A percentile compares a stretch with the other conserved stretches of the same genome.
phyloP scores from a whole-genome alignment of 2,888 invertebrate species.

The Hemithea aestivaria region DNA sequence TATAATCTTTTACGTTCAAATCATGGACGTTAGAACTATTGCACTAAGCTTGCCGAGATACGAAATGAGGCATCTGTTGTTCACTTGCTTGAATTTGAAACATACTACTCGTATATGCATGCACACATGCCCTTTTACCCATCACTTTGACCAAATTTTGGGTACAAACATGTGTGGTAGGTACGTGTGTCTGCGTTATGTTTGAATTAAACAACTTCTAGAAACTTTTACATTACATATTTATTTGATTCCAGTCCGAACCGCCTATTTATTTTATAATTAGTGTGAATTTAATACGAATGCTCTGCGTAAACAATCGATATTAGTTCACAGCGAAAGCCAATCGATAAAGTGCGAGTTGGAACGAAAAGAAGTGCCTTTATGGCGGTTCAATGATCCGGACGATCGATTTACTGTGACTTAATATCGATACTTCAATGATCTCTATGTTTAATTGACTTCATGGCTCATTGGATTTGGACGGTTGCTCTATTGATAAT shows the following conservation, averaged over 20 bases:
- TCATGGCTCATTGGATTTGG: slow-evolving; percentile 21
- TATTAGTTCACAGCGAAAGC: slow-evolving; percentile 16
- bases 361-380: slow-evolving; percentile 18
- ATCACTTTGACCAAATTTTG: no score
- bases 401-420: slow-evolving; percentile 31
- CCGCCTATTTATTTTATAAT: slow-evolving; percentile 3
- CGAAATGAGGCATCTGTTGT: no score
- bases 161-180: no score
- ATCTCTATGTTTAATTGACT: slow-evolving; percentile 24
- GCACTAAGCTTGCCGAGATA: no score
- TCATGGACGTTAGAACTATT: no score
- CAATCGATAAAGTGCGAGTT: slow-evolving; percentile 22
- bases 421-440: slow-evolving; percentile 27
- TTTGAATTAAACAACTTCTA: no score
- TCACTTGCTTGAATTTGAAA: no score
- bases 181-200: no score
- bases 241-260: no score
- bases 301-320: slow-evolving; percentile 13
- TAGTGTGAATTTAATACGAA: slow-evolving; percentile 15
- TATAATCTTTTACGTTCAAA: slow-evolving; percentile 6
- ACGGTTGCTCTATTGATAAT: slow-evolving; percentile 7
- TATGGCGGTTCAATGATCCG: slow-evolving; percentile 29
- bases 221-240: no score
- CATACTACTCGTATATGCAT: no score
- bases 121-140: no score